Evolutionary conservation across 2,113 vertebrate genomes (phyloP), one percentile per base, ranked within the genome.

Genomic region (Melanotaenia duboulayi): DNA sequence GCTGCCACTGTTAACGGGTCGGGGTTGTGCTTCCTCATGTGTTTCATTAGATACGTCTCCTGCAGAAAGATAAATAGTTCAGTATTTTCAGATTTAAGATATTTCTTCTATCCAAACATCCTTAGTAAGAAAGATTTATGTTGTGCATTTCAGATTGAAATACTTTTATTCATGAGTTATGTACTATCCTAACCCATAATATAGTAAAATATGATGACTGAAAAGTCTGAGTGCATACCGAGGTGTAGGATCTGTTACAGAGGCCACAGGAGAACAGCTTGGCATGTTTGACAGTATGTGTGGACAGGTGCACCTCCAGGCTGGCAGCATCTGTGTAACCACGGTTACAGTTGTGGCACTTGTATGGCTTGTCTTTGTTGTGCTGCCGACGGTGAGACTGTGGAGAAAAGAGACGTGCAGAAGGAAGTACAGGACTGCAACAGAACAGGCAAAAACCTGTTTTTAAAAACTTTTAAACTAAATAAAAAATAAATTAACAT

Each of bases 291-390:
- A 99, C 97, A 0, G 97, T 99, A 85, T 99, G 97, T 0, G 97
- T 99, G 37, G 96, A 96, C 76, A 99, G 91, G 90, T 99, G 97
- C n/a, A 97, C 97, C 94, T 99, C 97, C 78, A 99, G 91, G 0
- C 96, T 97, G 88, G 97, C 93, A 1, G 96, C 95, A 17, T 99
- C 97, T 11, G 96, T 98, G 76, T 99, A 99, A 3, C 96, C 97
- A 55, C 97, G 96, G 83, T 99, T 97, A 91, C 97, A 99, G 84
- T 98, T 98, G 95, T 98, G 97, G 94, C 97, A 99, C 95, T 99
- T 99, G 92, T 94, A 99, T 44, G 97, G 97, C 95, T 99, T 99
- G 88, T 99, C 97, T 95, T 99, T 99, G 93, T 99, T 99, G 95
- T 99, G 97, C 92, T 99, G 97, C 92, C 97, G 94, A 87, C 97